Percentiles rank a stretch among this genome's conserved stretches.
These are phyloP conservation scores for Carassius auratus DNA, from an alignment of 2,113 vertebrate genomes.

Conservation along the genomic window DNA sequence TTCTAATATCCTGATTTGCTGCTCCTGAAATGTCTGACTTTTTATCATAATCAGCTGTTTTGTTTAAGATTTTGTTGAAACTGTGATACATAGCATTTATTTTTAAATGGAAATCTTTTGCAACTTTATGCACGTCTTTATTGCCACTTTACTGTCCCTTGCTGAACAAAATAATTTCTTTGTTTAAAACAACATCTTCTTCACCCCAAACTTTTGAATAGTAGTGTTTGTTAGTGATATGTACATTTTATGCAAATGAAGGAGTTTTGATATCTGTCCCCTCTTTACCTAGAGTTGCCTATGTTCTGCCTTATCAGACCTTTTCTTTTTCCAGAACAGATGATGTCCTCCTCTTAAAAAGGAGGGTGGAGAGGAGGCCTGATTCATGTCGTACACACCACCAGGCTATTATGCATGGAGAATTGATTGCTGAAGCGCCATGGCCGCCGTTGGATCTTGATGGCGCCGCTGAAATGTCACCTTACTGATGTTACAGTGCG, in stretches of 20 bases:
- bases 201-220: background rate
- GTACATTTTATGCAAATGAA: background rate
- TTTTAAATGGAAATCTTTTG: background rate
- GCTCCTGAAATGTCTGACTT: background rate
- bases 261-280: constrained; percentile 6
- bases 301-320: constrained; percentile 62
- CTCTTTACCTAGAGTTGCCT: constrained; percentile 54
- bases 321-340: constrained; percentile 53
- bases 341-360: constrained; percentile 68
- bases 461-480: constrained; percentile 82
- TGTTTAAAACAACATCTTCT: background rate
- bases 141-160: background rate
- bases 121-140: background rate
- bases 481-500: constrained; percentile 79
- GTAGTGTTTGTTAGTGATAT: background rate
- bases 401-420: constrained; percentile 77
- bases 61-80: too few relatives aligned
- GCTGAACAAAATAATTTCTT: background rate
- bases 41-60: background rate
- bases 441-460: constrained; percentile 79
- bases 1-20: background rate
- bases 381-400: constrained; percentile 78
- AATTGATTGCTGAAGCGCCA: constrained; percentile 81
- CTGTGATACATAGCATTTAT: too few relatives aligned
- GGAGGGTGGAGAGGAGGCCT: constrained; percentile 66